Evolutionary conservation across 2,797 vertebrate species (phyloP).

Genomic region (Lindbergichthys nudifrons): DNA sequence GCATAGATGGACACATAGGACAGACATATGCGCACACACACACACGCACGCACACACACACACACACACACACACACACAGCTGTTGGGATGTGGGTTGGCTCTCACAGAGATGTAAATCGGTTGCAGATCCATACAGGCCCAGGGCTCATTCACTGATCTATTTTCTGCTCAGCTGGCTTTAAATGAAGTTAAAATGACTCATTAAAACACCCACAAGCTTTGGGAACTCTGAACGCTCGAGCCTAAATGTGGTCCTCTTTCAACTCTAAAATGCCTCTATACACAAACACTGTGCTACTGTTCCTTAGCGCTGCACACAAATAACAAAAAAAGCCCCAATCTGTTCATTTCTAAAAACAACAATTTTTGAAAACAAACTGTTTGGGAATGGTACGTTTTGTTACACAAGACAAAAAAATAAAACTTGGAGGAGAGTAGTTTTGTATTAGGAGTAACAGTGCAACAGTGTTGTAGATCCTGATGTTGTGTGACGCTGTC

Average conservation of each 20-base stretch:
- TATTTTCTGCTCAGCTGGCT: constrained; percentile 99
- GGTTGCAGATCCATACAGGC: constrained; percentile 96
- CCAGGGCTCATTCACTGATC: constrained; percentile 97
- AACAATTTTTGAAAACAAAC: constrained; percentile 74
- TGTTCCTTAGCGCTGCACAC: constrained; percentile 75
- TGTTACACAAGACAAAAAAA: constrained; percentile 56
- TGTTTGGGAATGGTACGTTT: constrained; percentile 60
- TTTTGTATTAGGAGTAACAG: constrained; percentile 55
- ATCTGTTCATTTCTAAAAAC: constrained; percentile 78
- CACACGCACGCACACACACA: neutral
- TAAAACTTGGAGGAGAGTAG: constrained; percentile 65
- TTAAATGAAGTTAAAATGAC: constrained; percentile 99
- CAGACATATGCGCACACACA: constrained; percentile 28
- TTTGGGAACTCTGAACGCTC: constrained; percentile 96
- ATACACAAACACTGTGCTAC: constrained; percentile 71
- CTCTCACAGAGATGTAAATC: constrained; percentile 91
- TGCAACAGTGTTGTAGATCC: constrained; percentile 65
- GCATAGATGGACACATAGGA: constrained; percentile 66
- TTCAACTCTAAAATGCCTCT: constrained; percentile 81
- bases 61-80: constrained; percentile 70
- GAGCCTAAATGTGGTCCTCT: constrained; percentile 98
- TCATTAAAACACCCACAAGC: constrained; percentile 99
- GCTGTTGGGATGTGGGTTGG: constrained; percentile 87
- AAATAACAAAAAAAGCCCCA: constrained; percentile 60
- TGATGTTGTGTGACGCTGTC: constrained; percentile 82